A percentile compares a stretch with the other conserved stretches of the same genome.
Evolutionary conservation across 1,140 invertebrate species (phyloP).

Genomic region (Sinonovacula constricta): DNA sequence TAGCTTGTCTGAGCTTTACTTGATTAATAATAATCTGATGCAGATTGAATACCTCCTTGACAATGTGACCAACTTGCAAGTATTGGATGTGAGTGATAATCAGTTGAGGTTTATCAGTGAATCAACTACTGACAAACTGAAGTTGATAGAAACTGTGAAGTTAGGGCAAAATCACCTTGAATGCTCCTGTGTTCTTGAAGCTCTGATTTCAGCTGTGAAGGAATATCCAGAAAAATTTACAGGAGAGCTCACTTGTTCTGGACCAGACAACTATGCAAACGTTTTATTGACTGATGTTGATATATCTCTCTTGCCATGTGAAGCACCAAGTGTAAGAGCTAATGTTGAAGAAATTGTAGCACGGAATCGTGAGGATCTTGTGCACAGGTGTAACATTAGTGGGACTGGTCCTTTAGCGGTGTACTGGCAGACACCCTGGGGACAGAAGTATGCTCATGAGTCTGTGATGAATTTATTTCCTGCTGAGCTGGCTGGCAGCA

Average conservation of each 20-base stretch:
- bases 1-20: constrained; percentile 40
- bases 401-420: constrained; percentile 59
- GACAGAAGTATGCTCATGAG: constrained; percentile 58
- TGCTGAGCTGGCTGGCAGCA: constrained; percentile 18
- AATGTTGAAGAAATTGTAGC: constrained; percentile 37
- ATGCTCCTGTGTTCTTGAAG: constrained; percentile 66
- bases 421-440: constrained; percentile 71
- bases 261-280: constrained; percentile 45
- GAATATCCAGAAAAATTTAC: constrained; percentile 20
- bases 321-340: constrained; percentile 44
- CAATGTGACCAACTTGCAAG: constrained; percentile 34
- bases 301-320: constrained; percentile 56
- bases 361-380: constrained; percentile 33
- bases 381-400: constrained; percentile 56
- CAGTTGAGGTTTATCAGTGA: constrained; percentile 27
- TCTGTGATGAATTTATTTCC: constrained; percentile 26
- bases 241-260: constrained; percentile 54
- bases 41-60: constrained; percentile 42
- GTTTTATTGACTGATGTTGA: constrained; percentile 48
- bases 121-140: constrained; percentile 29
- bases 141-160: constrained; percentile 48
- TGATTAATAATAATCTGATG: constrained; percentile 50
- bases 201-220: constrained; percentile 30
- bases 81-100: constrained; percentile 55
- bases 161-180: constrained; percentile 69